These are phyloP conservation scores for Malurus elegans DNA, from an alignment of 2,113 vertebrate genomes.

Conservation along the genomic window DNA sequence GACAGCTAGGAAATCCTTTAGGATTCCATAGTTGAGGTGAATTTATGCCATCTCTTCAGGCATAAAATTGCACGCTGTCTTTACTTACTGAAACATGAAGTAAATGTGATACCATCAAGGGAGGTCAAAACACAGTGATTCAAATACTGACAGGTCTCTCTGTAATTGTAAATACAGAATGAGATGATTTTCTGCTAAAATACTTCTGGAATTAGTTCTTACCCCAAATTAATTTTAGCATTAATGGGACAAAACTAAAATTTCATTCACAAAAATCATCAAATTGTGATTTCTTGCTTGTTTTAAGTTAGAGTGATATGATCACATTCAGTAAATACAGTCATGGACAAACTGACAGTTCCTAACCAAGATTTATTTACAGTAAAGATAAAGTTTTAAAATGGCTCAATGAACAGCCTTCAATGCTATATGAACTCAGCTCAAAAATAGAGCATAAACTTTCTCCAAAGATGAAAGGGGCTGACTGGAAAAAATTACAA, in stretches of 20 bases:
- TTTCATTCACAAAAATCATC: not conserved
- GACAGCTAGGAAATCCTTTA: not conserved
- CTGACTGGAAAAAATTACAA: rapidly evolving
- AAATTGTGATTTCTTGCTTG: not conserved
- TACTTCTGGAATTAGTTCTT: not conserved
- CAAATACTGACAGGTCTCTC: not conserved
- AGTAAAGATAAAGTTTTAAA: not conserved
- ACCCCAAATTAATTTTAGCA: not conserved
- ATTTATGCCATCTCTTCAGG: not conserved
- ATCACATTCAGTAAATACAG: not conserved
- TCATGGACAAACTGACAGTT: not conserved
- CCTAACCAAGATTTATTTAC: not conserved
- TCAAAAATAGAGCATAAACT: not conserved
- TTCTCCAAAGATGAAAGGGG: not conserved
- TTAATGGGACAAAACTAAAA: not conserved
- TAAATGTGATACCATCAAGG: rapidly evolving
- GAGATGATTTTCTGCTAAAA: not conserved
- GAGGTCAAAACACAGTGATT: not conserved
- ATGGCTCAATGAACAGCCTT: not conserved
- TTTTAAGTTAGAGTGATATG: not conserved
- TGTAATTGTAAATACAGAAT: not conserved
- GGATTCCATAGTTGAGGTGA: not conserved
- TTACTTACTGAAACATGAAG: not conserved
- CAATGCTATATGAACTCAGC: rapidly evolving
- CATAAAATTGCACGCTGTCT: not conserved